A percentile compares a stretch with the other conserved stretches of the same genome.
These are phyloP conservation scores for Gallinago solitaria DNA, from an alignment of 2,797 vertebrate species.

Conservation along the genomic window DNA sequence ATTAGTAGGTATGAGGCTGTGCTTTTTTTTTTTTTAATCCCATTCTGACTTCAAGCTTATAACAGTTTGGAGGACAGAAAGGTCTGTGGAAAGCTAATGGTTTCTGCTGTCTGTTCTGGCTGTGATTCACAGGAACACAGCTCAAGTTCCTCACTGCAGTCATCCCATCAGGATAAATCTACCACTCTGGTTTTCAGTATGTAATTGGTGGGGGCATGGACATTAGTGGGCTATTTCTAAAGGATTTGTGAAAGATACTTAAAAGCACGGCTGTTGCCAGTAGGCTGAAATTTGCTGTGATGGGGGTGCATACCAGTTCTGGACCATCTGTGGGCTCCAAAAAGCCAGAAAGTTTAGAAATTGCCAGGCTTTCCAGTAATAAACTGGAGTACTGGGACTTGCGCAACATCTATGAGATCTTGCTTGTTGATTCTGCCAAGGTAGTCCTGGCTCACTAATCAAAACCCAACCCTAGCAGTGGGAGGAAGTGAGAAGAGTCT, in stretches of 20 bases:
- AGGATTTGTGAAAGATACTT: neutral
- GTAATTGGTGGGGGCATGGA: neutral
- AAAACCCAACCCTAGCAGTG: neutral
- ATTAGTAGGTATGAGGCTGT: neutral
- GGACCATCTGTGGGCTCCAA: neutral
- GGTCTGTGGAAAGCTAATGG: neutral
- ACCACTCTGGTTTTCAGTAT: neutral
- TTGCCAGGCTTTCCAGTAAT: slow-evolving; percentile 24
- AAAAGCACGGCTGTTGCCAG: neutral
- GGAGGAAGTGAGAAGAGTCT: slow-evolving; percentile 29
- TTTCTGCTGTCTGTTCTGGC: neutral
- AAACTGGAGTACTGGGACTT: slow-evolving; percentile 7
- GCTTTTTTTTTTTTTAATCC: neutral
- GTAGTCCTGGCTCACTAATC: slow-evolving; percentile 16
- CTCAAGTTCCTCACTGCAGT: neutral
- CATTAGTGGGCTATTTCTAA: neutral
- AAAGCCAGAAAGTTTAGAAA: neutral
- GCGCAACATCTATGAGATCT: neutral
- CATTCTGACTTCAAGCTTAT: neutral
- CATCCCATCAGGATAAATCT: neutral
- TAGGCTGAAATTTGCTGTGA: neutral
- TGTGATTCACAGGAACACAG: rapidly evolving
- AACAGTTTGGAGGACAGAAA: neutral
- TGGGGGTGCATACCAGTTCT: neutral
- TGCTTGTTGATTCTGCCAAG: slow-evolving; percentile 42